These are phyloP conservation scores for Telmatochromis brichardi DNA, from an alignment of 2,113 vertebrate genomes.

Conservation along the genomic window DNA sequence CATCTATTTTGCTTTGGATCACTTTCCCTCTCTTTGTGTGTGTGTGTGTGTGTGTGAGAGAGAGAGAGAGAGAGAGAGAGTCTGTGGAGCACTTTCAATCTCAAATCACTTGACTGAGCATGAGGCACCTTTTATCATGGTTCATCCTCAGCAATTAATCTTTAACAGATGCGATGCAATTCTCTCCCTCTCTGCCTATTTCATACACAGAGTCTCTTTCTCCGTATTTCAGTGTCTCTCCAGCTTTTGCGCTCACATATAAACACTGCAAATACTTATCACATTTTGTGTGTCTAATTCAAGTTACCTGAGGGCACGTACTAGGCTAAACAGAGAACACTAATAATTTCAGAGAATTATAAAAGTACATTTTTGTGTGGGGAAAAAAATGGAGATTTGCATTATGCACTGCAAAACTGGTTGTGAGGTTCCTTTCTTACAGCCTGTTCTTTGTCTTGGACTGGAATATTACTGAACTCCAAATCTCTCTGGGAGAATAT, in stretches of 20 bases:
- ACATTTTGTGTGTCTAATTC: conserved; percentile 10
- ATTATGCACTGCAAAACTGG: not conserved
- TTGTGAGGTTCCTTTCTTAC: not conserved
- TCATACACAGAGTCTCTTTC: not conserved
- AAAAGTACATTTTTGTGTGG: not conserved
- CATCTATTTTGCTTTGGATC: not conserved
- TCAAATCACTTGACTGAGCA: conserved; percentile 16
- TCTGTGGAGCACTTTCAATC: not conserved
- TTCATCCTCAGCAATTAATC: conserved; percentile 42
- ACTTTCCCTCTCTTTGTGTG: not conserved
- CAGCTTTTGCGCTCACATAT: not conserved
- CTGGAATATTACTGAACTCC: not conserved
- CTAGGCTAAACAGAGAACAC: not conserved
- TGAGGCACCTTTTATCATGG: conserved; percentile 13
- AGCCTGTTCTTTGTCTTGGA: not conserved
- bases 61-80: not conserved
- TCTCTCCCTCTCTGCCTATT: not conserved
- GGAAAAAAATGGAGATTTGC: not conserved
- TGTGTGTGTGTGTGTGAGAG: not conserved
- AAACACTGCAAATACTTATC: conserved; percentile 11
- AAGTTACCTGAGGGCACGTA: not conserved
- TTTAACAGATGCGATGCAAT: conserved; percentile 23
- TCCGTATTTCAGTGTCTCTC: not conserved
- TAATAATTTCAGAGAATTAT: not conserved
- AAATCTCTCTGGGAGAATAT: not conserved